phyloP scores from a whole-genome alignment of 2,113 vertebrate genomes.

The Corydoras sp. region DNA sequence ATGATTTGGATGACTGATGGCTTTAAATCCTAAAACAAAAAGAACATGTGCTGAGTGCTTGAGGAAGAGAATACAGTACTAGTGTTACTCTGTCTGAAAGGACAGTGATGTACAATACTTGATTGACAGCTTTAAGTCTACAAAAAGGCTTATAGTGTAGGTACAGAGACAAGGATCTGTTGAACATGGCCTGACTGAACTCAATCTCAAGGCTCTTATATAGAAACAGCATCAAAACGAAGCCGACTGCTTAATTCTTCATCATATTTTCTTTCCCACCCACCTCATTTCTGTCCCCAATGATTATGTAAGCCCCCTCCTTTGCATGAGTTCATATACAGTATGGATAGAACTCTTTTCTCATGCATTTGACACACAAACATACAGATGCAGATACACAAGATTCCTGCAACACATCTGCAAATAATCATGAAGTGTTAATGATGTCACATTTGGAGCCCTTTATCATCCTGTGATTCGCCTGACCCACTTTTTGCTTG shows the following conservation, averaged over 20 bases:
- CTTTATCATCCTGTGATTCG: background rate
- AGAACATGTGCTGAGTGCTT: too few relatives aligned
- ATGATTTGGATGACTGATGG: too few relatives aligned
- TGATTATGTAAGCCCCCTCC: conserved; percentile 39
- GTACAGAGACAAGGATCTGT: conserved; percentile 3
- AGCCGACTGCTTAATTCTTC: conserved; percentile 24
- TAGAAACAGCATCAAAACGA: background rate
- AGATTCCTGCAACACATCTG: too few relatives aligned
- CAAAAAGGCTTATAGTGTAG: background rate
- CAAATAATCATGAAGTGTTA: too few relatives aligned
- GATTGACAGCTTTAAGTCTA: conserved; percentile 7
- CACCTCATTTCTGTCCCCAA: conserved; percentile 28
- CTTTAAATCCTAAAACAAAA: too few relatives aligned
- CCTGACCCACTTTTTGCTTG: background rate
- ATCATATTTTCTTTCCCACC: conserved; percentile 18
- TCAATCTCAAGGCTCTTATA: background rate
- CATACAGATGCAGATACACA: too few relatives aligned
- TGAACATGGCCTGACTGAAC: conserved; percentile 4
- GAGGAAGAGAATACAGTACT: too few relatives aligned
- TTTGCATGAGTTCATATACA: conserved; percentile 18
- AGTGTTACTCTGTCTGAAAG: conserved; percentile 12
- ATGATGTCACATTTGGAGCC: background rate
- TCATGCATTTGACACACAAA: too few relatives aligned
- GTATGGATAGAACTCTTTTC: conserved; percentile 20
- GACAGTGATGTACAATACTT: background rate